Evolutionary conservation across 2,888 invertebrate species (phyloP).

Genomic region (Chrysolina haemoptera): DNA sequence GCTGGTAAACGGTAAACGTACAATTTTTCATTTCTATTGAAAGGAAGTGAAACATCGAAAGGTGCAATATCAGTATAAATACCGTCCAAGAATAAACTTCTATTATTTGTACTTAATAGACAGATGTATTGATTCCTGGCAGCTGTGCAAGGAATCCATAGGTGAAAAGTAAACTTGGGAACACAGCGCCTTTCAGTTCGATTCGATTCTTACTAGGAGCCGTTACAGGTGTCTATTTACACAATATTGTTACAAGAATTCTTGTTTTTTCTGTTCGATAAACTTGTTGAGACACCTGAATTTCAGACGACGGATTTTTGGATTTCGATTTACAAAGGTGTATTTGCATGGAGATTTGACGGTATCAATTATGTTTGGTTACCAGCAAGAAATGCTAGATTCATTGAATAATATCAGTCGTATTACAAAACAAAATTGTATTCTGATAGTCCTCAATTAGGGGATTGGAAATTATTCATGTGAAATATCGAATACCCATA

Average conservation of each 20-base stretch:
- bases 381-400: too few relatives aligned
- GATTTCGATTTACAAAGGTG: not conserved
- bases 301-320: not conserved
- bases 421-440: too few relatives aligned
- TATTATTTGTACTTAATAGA: slow-evolving; percentile 33
- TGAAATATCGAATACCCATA: too few relatives aligned
- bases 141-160: slow-evolving; percentile 30
- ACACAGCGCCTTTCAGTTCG: slow-evolving; percentile 28
- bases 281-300: slow-evolving; percentile 1
- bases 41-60: slow-evolving; percentile 23
- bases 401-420: too few relatives aligned
- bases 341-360: not conserved
- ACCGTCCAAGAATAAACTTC: slow-evolving; percentile 26
- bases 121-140: slow-evolving; percentile 35
- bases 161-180: slow-evolving; percentile 31
- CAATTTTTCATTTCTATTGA: slow-evolving; percentile 20
- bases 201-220: slow-evolving; percentile 27
- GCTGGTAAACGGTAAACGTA: not conserved
- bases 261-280: slow-evolving; percentile 8
- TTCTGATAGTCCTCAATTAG: too few relatives aligned
- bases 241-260: slow-evolving; percentile 21
- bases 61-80: slow-evolving; percentile 27
- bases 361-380: not conserved
- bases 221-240: slow-evolving; percentile 33
- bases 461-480: too few relatives aligned